These are phyloP conservation scores for Tadarida brasiliensis DNA, from an alignment of 2,797 vertebrate genomes.

Conservation along the genomic window DNA sequence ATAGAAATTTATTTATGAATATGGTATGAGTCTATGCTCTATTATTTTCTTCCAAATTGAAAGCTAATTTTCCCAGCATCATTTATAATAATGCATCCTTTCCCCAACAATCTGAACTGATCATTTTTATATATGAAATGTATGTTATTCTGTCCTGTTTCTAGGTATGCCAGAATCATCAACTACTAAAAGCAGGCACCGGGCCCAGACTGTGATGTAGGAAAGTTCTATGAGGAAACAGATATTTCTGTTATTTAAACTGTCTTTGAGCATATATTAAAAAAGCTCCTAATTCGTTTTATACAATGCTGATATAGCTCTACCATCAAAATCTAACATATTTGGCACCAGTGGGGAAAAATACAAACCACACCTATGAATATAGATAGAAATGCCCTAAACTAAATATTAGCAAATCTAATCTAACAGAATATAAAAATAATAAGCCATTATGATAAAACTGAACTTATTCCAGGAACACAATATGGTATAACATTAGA, in stretches of 20 bases:
- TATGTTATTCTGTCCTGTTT: too few species aligned
- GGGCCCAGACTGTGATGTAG: too few species aligned
- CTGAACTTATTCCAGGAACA: slow-evolving; percentile 1
- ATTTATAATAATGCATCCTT: too few species aligned
- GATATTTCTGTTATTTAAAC: not conserved
- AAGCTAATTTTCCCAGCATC: too few species aligned
- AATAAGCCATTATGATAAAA: slow-evolving; percentile 38
- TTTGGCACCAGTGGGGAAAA: slow-evolving; percentile 7
- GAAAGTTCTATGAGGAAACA: not conserved
- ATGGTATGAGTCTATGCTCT: too few species aligned
- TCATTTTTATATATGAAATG: too few species aligned
- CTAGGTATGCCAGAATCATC: too few species aligned
- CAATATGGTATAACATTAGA: not conserved
- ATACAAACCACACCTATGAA: not conserved
- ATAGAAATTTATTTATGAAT: too few species aligned
- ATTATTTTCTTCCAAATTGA: too few species aligned
- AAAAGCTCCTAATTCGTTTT: not conserved
- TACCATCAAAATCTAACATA: not conserved
- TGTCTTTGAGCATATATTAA: not conserved
- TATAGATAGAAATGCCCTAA: not conserved
- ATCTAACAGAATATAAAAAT: slow-evolving; percentile 21
- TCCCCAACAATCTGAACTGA: too few species aligned
- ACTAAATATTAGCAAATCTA: not conserved
- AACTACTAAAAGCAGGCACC: too few species aligned
- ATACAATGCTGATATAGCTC: not conserved